Base-by-base conservation (phyloP, 2,797 vertebrate genomes). In the Mionectes olivaceus region DNA sequence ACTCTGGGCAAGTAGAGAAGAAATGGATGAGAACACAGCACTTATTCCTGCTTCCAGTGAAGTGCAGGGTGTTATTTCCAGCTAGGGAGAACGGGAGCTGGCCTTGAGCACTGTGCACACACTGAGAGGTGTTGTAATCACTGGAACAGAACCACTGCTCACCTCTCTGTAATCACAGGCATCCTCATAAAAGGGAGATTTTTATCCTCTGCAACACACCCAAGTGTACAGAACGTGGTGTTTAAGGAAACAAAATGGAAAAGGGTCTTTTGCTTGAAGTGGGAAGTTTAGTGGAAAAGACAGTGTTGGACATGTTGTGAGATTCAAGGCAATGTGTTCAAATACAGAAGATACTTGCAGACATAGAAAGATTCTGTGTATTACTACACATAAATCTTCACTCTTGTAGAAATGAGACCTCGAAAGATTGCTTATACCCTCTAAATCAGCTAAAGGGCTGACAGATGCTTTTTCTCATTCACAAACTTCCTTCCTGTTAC, bases 401-500 rank as follows among this genome's bases (percentile, higher is more conserved):
- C 55, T 90, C 25, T 19, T 41, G 37, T 24, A 59, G 35, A 80
- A 82, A 61, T 0, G 1, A 84, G 73, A 64, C 22, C 53, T 75
- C 67, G 19, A 61, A 74, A 92, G 37, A 80, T 61, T 84, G 81
- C 89, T 81, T 87, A 79, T 52, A 81, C 81, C 32, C 61, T 79
- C 61, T 24, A 77, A 67, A 88, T 78, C 70, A 70, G 33, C 56
- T 64, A 19, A 94, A 94, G 67, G 87, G 87, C 91, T 96, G 85
- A 93, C 87, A 93, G 70, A 90, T 35, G 67, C 76, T 63, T 91
- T 84, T 90, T 93, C 68, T 89, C 74, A 89, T 90, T 90, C 83
- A 73, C 75, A 87, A 76, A 73, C 85, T 92, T 95, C 85, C 92
- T 94, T 93, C 89, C 93, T 85, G 91, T 71, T 47, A 92, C 73